These are phyloP conservation scores for Okapia johnstoni DNA, from an alignment of 2,113 vertebrate genomes.

Conservation along the genomic window DNA sequence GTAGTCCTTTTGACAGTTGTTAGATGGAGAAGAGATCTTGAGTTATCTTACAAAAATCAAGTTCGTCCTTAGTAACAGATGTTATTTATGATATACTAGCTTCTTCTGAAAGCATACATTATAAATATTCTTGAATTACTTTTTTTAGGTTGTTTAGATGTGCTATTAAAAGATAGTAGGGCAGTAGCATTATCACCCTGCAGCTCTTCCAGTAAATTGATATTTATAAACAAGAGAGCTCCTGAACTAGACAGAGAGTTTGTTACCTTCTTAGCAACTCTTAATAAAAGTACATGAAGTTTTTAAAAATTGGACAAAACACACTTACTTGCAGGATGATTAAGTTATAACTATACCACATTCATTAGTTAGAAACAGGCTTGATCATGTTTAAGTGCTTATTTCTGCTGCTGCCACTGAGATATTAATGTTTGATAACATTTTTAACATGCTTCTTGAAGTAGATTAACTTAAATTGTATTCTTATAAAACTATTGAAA, in stretches of 20 bases:
- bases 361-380: slow-evolving; percentile 19
- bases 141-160: neutral
- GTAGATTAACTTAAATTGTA: neutral
- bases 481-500: slow-evolving; percentile 18
- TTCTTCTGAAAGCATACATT: neutral
- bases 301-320: neutral
- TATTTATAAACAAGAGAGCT: neutral
- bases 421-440: neutral
- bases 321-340: neutral
- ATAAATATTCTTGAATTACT: neutral
- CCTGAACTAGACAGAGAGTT: neutral
- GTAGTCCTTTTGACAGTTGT: slow-evolving; percentile 27
- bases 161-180: neutral
- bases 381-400: slow-evolving; percentile 2
- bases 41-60: slow-evolving; percentile 18
- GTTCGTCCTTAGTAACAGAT: slow-evolving; percentile 14
- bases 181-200: neutral
- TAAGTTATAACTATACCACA: neutral
- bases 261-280: neutral
- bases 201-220: neutral
- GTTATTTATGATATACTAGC: neutral
- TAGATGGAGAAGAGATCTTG: neutral
- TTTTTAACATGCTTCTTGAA: neutral
- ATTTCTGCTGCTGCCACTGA: neutral
- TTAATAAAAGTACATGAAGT: neutral